A percentile compares a stretch with the other conserved stretches of the same genome.
Evolutionary conservation across 1,140 invertebrate genomes (phyloP).

Genomic region (Drosophila sulfurigaster): DNA sequence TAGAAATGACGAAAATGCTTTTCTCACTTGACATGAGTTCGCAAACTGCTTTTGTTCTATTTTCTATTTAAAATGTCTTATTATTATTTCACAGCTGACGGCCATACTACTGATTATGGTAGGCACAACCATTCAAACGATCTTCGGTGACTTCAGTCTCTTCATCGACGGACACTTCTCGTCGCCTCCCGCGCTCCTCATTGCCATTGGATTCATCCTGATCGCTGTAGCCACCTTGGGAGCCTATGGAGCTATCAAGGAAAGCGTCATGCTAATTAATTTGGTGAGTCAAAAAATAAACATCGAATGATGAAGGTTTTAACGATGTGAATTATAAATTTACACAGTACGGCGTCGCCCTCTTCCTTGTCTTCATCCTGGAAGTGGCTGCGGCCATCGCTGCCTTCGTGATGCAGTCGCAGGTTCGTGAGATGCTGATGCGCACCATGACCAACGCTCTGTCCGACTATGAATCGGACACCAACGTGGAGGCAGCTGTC

Average conservation of each 20-base stretch:
- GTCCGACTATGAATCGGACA: slow-evolving; percentile 86
- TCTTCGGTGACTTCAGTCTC: slow-evolving; percentile 90
- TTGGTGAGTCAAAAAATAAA: slow-evolving; percentile 87
- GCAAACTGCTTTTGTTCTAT: slow-evolving; percentile 14
- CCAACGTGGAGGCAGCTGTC: slow-evolving; percentile 86
- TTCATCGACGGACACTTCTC: slow-evolving; percentile 89
- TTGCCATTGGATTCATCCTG: slow-evolving; percentile 91
- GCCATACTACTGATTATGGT: slow-evolving; percentile 91
- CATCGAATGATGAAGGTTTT: background rate
- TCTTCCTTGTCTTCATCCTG: slow-evolving; percentile 91
- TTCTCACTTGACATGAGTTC: slow-evolving; percentile 24
- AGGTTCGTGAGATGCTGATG: slow-evolving; percentile 87
- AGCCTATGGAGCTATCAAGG: slow-evolving; percentile 92
- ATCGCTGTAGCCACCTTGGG: slow-evolving; percentile 92
- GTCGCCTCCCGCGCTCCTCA: slow-evolving; percentile 90
- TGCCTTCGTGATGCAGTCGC: slow-evolving; percentile 89
- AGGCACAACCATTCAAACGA: slow-evolving; percentile 90
- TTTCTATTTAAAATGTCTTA: slow-evolving; percentile 6
- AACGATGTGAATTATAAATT: background rate
- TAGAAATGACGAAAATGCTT: background rate
- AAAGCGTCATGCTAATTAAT: slow-evolving; percentile 93
- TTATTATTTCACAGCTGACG: slow-evolving; percentile 87
- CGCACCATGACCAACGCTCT: slow-evolving; percentile 87
- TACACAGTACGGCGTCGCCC: slow-evolving; percentile 91
- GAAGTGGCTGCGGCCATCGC: slow-evolving; percentile 93